Evolutionary conservation across 30 jellyfish, hydroid and myxozoan genomes (phyloP).

Genomic region (Aurelia aurita complex sp. Pacific): DNA sequence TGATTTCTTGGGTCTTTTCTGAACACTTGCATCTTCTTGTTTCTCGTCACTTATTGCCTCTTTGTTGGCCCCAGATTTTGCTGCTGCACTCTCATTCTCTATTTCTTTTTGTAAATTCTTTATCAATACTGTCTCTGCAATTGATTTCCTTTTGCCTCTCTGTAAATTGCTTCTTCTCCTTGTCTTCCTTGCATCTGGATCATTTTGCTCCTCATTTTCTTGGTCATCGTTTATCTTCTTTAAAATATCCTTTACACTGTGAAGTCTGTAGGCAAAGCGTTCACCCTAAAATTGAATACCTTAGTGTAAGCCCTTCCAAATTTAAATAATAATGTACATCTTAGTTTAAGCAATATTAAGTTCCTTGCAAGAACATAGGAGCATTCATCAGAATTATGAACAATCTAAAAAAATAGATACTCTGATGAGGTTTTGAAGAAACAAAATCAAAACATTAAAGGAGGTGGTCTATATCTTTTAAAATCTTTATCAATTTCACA

Average conservation of each 20-base stretch:
- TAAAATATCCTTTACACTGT: conserved; percentile 41
- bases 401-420: too few species aligned
- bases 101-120: conserved; percentile 8
- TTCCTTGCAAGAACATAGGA: too few species aligned
- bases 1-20: too few species aligned
- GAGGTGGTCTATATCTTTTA: too few species aligned
- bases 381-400: too few species aligned
- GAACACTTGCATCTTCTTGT: not conserved
- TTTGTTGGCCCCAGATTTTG: not conserved
- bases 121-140: conserved; percentile 24
- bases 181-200: not conserved
- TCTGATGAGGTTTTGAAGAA: too few species aligned
- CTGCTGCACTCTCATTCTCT: not conserved
- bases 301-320: too few species aligned
- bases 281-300: conserved; percentile 12
- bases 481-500: too few species aligned
- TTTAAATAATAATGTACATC: too few species aligned
- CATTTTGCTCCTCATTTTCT: not conserved
- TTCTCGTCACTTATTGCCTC: conserved; percentile 6
- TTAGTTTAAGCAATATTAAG: too few species aligned
- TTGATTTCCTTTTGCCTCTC: conserved; percentile 32
- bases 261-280: conserved; percentile 30
- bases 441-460: too few species aligned
- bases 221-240: conserved; percentile 20
- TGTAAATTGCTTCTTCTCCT: conserved; percentile 16